Base-by-base conservation (phyloP, 2,888 invertebrate genomes). In the Lepidochitona cinerea region DNA sequence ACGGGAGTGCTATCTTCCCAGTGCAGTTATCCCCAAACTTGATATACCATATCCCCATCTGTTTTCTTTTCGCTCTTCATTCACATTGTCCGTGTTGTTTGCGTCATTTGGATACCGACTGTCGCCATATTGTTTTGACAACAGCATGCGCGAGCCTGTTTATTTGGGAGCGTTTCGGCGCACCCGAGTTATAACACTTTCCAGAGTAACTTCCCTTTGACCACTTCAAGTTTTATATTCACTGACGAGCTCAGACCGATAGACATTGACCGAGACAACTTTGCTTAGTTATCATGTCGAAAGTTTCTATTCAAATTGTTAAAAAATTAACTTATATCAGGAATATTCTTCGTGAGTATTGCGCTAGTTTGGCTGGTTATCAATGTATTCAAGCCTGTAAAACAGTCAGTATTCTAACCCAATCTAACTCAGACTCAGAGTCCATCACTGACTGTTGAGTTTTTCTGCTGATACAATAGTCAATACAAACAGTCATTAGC, bases 41-140 rank as follows among this genome's bases (percentile, higher is more conserved):
- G n/a, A n/a, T n/a, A n/a, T n/a, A n/a, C n/a, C n/a, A n/a, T n/a
- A 35, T 32, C 29, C n/a, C 6, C 23, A 69, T n/a, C 29, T 29
- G 32, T 52, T 37, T 37, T 35, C n/a, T n/a, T 66, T 35, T 49
- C 35, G 26, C 36, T 14, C 37, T 67, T 32, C 9, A 33, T 23
- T 26, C 18, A 41, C 23, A 65, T 68, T 68, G 7, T 54, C 5
- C 23, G 49, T 29, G 18, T 52, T 53, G 37, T 33, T 76, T 66
- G 54, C 68, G 35, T 37, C 71, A 71, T 75, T 71, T 79, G 76
- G 76, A 76, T 73, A 79, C 81, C 75, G 71, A 65, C 49, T 75
- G 79, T 80, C 83, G 87, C 87, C 87, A 87, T 87, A 79, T 85
- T 85, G 85, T 87, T 85, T 85, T 83, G 84, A 84, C 85, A 80